phyloP scores from a whole-genome alignment of 2,888 invertebrate species.

The Exocentrus adspersus region DNA sequence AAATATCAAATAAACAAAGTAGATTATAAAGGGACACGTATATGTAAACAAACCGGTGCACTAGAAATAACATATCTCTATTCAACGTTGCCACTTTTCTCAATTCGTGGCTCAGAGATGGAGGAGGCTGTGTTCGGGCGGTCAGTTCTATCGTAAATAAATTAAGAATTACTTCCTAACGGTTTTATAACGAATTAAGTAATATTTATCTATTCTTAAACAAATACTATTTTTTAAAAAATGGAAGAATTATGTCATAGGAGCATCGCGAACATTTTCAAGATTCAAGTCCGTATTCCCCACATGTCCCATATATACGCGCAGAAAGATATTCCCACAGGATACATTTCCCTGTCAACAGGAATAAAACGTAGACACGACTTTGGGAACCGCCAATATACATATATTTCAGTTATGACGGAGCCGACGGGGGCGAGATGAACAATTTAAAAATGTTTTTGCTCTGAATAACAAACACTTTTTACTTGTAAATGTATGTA shows the following conservation, averaged over 20 bases:
- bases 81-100: too few species aligned
- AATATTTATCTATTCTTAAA: too few species aligned
- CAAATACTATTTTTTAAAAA: constrained; percentile 7
- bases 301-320: constrained; percentile 30
- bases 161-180: too few species aligned
- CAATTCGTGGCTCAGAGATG: too few species aligned
- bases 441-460: constrained; percentile 21
- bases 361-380: constrained; percentile 33
- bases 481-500: not conserved
- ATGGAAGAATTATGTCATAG: not conserved
- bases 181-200: too few species aligned
- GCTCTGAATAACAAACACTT: constrained; percentile 3
- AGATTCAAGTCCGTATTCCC: constrained; percentile 36
- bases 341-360: constrained; percentile 32
- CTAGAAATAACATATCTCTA: too few species aligned
- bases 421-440: constrained; percentile 1
- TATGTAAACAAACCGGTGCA: too few species aligned
- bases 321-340: constrained; percentile 37
- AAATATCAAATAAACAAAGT: too few species aligned
- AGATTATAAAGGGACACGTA: too few species aligned
- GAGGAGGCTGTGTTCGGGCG: too few species aligned
- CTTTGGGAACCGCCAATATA: constrained; percentile 42
- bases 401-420: constrained; percentile 30
- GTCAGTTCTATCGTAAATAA: too few species aligned
- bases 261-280: not conserved